Percentiles rank a stretch among this genome's conserved stretches.
Conservation (phyloP, 2,113 vertebrate species). For the Corythaeola cristata region DNA sequence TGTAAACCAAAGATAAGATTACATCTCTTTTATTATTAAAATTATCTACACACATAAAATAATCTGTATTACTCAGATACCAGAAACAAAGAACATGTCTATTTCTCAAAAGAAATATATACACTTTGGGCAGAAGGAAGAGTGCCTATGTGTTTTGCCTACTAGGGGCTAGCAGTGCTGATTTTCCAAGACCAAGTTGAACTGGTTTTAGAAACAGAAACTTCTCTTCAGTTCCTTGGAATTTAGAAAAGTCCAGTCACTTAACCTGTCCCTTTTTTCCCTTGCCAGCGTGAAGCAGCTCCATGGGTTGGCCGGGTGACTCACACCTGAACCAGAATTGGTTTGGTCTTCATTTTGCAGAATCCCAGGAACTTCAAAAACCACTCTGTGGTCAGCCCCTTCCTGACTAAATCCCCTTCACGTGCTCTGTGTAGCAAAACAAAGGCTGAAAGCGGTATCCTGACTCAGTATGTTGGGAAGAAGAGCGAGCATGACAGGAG, state of each 20-base stretch:
- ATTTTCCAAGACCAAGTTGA: not conserved
- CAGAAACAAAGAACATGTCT: not conserved
- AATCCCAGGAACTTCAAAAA: not conserved
- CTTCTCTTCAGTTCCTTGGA: not conserved
- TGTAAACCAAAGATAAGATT: not conserved
- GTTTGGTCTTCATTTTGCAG: accelerated
- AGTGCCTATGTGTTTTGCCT: not conserved
- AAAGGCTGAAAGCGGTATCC: accelerated
- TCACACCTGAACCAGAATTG: not conserved
- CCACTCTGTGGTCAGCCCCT: accelerated
- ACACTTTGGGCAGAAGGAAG: not conserved
- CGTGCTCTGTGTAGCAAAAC: accelerated
- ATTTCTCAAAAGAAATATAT: not conserved
- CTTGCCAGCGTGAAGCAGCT: accelerated
- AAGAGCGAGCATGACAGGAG: accelerated
- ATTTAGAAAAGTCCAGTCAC: not conserved
- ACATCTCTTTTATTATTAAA: not conserved
- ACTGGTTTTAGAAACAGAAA: not conserved
- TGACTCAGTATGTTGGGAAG: accelerated
- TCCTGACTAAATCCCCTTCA: not conserved
- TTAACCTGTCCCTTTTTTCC: accelerated
- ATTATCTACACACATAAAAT: not conserved
- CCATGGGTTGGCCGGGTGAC: accelerated
- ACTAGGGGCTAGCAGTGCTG: not conserved
- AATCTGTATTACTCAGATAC: not conserved